Conservation (phyloP, 92 coral and sea anemone genomes). For the Anthopleura xanthogrammica region DNA sequence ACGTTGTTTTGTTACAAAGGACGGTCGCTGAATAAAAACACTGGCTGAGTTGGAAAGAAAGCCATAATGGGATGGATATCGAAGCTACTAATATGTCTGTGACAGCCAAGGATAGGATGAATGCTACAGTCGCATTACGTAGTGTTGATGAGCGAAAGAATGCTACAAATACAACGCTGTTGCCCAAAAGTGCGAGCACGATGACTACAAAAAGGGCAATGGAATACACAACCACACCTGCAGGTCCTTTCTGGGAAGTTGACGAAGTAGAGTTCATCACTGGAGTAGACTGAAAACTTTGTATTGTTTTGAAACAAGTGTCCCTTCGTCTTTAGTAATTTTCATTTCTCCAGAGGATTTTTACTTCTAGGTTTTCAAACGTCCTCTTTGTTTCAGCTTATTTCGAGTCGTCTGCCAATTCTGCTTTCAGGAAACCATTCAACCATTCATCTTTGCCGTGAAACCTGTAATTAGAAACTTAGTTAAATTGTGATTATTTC, state of each 20-base stretch:
- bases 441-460: too few relatives aligned
- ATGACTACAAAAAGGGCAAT: constrained; percentile 48
- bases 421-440: too few relatives aligned
- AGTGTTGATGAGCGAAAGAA: constrained; percentile 81
- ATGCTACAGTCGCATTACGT: constrained; percentile 64
- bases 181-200: constrained; percentile 61
- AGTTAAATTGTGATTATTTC: too few relatives aligned
- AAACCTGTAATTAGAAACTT: too few relatives aligned
- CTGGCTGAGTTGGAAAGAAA: constrained; percentile 55
- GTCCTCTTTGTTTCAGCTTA: too few relatives aligned
- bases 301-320: background rate
- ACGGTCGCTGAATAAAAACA: constrained; percentile 27
- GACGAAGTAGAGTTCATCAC: background rate
- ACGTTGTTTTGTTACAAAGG: constrained; percentile 25
- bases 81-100: constrained; percentile 76
- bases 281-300: background rate
- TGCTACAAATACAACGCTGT: constrained; percentile 65
- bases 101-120: constrained; percentile 74
- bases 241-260: background rate
- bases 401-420: too few relatives aligned
- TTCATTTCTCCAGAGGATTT: too few relatives aligned
- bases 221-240: constrained; percentile 39
- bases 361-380: too few relatives aligned
- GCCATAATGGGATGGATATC: constrained; percentile 78
- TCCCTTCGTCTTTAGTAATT: too few relatives aligned